Conservation (phyloP, 2,888 invertebrate genomes). For the Camponotus fellah region DNA sequence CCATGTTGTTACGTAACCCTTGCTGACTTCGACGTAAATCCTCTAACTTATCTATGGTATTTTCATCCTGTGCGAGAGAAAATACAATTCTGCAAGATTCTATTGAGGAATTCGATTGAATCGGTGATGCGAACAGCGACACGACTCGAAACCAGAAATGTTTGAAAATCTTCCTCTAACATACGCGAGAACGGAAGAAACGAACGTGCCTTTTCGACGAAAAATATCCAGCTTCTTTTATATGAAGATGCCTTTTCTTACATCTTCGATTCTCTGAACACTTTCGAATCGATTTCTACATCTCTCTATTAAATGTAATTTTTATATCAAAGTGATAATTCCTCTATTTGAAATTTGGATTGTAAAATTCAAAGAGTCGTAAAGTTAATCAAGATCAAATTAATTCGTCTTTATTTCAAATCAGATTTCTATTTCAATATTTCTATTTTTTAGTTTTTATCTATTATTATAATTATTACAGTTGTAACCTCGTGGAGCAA, state of each 20-base stretch:
- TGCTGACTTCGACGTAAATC: neutral
- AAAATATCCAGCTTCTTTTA: neutral
- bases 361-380: neutral
- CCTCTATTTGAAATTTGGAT: neutral
- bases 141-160: slow-evolving; percentile 19
- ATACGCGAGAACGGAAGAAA: neutral
- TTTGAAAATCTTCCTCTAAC: neutral
- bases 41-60: slow-evolving; percentile 18
- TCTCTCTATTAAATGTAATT: neutral
- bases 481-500: neutral
- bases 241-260: neutral
- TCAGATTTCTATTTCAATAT: neutral
- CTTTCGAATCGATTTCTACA: neutral
- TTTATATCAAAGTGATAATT: neutral
- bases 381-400: neutral
- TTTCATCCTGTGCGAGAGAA: slow-evolving; percentile 35
- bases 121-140: slow-evolving; percentile 13
- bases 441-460: neutral
- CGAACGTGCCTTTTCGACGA: neutral
- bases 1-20: neutral
- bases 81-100: slow-evolving; percentile 36
- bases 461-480: neutral
- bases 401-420: neutral
- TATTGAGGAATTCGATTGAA: slow-evolving; percentile 40
- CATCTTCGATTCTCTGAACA: neutral